These are phyloP conservation scores for Moxostoma hubbsi DNA, from an alignment of 2,797 vertebrate species.

Conservation along the genomic window DNA sequence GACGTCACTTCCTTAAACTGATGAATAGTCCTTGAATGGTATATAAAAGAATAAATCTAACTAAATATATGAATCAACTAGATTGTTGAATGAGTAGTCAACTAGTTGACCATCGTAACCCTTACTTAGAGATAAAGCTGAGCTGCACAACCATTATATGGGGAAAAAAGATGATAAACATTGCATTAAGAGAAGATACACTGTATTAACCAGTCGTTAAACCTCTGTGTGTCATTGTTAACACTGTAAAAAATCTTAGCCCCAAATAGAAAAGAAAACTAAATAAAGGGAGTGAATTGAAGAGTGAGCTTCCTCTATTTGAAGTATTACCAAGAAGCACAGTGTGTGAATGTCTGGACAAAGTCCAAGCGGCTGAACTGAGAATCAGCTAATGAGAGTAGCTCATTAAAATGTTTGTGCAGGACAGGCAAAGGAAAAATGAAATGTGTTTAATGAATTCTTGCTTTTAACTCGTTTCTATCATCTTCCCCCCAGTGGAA, in stretches of 20 bases:
- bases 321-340: constrained; percentile 55
- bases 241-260: background rate
- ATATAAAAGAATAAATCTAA: too few species aligned
- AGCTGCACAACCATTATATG: background rate
- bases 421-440: constrained; percentile 58
- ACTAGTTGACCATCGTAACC: too few species aligned
- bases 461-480: constrained; percentile 34
- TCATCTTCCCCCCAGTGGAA: constrained; percentile 40
- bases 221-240: constrained; percentile 1
- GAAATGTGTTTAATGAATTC: constrained; percentile 64
- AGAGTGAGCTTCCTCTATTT: constrained; percentile 8
- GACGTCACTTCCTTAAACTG: too few species aligned
- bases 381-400: constrained; percentile 66
- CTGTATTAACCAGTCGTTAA: background rate
- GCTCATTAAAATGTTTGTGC: constrained; percentile 70
- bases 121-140: background rate
- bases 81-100: too few species aligned
- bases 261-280: background rate
- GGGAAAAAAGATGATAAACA: constrained; percentile 46
- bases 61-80: too few species aligned
- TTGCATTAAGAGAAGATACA: background rate
- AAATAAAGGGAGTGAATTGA: background rate
- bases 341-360: constrained; percentile 33
- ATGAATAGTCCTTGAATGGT: too few species aligned
- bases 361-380: constrained; percentile 47